phyloP scores from a whole-genome alignment of 2,113 vertebrate species.

The Gambusia affinis region DNA sequence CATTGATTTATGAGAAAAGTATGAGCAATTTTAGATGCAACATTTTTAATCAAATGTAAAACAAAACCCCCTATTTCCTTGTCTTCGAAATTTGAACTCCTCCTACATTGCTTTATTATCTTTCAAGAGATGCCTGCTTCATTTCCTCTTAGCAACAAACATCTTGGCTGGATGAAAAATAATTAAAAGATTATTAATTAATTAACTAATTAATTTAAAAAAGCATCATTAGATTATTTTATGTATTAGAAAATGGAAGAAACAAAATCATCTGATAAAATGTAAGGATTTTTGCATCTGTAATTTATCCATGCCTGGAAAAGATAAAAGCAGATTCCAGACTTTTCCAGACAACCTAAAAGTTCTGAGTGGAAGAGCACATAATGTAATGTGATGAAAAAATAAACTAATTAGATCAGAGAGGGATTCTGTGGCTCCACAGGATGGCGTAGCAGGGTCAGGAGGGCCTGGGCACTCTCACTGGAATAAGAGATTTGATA shows the following conservation, averaged over 20 bases:
- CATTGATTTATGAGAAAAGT: no score
- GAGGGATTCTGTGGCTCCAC: conserved; percentile 51
- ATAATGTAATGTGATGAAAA: conserved; percentile 32
- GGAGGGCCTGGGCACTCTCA: conserved; percentile 78
- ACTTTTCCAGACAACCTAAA: background rate
- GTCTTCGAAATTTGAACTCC: background rate
- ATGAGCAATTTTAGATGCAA: no score
- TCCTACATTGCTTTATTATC: background rate
- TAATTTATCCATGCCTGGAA: background rate
- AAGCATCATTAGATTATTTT: no score
- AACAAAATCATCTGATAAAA: no score
- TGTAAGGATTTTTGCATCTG: no score
- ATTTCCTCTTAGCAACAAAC: background rate
- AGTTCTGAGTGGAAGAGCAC: conserved; percentile 35
- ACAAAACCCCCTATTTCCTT: no score
- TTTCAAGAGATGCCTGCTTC: background rate
- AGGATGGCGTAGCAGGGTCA: conserved; percentile 82
- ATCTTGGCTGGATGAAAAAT: background rate
- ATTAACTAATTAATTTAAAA: no score
- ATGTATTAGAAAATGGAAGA: no score
- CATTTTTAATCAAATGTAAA: no score
- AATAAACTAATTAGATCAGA: conserved; percentile 48
- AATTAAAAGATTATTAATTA: background rate
- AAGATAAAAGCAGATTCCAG: no score
- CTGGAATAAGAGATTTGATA: conserved; percentile 83